Evolutionary conservation across 2,888 invertebrate genomes (phyloP).

Genomic region (Xanthorhoe designata): DNA sequence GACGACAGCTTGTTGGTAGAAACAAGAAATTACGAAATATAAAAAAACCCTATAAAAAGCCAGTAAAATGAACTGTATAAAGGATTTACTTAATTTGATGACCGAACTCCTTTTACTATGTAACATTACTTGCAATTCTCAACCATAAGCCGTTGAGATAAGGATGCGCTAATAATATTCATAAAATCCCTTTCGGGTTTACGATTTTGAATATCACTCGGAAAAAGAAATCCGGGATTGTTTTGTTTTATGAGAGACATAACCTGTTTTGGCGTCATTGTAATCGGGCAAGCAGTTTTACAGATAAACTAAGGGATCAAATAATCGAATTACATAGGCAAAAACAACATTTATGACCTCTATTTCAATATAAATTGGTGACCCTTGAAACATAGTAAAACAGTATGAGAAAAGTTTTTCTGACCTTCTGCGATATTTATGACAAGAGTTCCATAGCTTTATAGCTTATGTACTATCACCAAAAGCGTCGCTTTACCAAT

Average conservation of each 20-base stretch:
- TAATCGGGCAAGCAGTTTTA: conserved; percentile 5
- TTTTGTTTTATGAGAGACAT: conserved; percentile 27
- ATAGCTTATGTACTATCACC: too few species aligned
- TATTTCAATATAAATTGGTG: not conserved
- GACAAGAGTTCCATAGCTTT: too few species aligned
- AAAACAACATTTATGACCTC: not conserved
- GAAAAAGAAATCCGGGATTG: conserved; percentile 18
- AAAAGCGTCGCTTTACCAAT: too few species aligned
- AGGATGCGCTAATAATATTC: conserved; percentile 12
- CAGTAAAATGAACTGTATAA: conserved; percentile 41
- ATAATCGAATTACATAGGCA: conserved; percentile 1
- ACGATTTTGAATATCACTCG: conserved; percentile 25
- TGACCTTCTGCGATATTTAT: not conserved
- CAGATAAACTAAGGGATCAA: not conserved
- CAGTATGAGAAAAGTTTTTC: not conserved
- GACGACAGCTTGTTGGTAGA: conserved; percentile 19
- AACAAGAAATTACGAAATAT: conserved; percentile 23
- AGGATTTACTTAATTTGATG: conserved; percentile 40
- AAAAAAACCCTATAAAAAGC: conserved; percentile 32
- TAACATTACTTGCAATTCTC: conserved; percentile 10
- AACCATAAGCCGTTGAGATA: conserved; percentile 21
- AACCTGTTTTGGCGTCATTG: conserved; percentile 8
- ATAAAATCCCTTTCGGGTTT: conserved; percentile 15
- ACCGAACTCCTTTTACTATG: conserved; percentile 18
- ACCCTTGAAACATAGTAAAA: not conserved